These are phyloP conservation scores for Entomobrya multifasciata DNA, from an alignment of 2,888 invertebrate species.

Conservation along the genomic window DNA sequence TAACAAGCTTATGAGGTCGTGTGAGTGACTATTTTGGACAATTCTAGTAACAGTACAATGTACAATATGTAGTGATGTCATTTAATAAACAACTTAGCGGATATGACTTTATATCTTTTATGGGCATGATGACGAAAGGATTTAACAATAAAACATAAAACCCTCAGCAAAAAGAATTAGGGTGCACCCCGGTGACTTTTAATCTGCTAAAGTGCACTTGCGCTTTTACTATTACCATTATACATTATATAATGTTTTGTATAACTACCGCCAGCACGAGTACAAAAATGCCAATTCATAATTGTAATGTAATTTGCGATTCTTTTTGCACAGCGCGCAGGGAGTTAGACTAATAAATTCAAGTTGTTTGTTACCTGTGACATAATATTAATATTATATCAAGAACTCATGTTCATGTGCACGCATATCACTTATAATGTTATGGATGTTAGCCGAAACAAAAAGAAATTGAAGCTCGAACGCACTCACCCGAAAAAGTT, in stretches of 20 bases:
- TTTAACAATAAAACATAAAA: constrained; percentile 8
- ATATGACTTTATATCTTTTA: constrained; percentile 35
- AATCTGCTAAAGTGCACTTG: neutral
- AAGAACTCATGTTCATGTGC: too few relatives aligned
- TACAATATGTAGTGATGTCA: constrained; percentile 1
- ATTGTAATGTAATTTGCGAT: neutral
- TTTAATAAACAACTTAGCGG: constrained; percentile 3
- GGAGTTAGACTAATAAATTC: neutral
- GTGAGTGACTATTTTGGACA: too few relatives aligned
- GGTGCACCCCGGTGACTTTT: neutral
- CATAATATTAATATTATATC: too few relatives aligned
- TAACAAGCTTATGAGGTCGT: neutral
- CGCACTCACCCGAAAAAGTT: constrained; percentile 19
- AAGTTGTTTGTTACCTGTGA: neutral
- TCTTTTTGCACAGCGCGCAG: neutral
- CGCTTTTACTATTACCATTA: neutral
- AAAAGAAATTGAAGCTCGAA: neutral
- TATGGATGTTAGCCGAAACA: neutral
- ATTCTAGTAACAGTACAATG: neutral
- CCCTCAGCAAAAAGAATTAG: neutral
- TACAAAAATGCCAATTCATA: neutral
- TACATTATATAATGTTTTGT: neutral
- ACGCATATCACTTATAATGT: too few relatives aligned
- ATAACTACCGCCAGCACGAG: neutral
- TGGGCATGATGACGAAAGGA: neutral